phyloP scores from a whole-genome alignment of 2,113 vertebrate genomes.

The Melanotaenia duboulayi region DNA sequence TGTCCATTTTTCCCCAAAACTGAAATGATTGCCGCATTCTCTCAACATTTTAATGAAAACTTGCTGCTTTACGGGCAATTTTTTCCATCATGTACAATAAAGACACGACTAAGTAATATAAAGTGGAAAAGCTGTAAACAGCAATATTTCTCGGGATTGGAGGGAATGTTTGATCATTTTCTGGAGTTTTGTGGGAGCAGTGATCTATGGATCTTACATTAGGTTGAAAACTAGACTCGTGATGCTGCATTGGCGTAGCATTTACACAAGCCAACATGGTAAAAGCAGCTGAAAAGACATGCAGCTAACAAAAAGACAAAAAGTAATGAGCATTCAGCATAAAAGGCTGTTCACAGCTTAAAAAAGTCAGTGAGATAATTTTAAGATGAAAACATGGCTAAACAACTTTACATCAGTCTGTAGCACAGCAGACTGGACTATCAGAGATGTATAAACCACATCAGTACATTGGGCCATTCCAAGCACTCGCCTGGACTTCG shows the following conservation, averaged over 20 bases:
- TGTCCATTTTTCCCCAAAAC: too few relatives aligned
- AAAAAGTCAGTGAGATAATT: too few relatives aligned
- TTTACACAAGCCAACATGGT: neutral
- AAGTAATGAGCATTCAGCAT: neutral
- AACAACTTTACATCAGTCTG: too few relatives aligned
- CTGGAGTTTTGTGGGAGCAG: neutral
- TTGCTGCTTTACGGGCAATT: neutral
- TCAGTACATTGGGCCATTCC: neutral
- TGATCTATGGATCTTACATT: neutral
- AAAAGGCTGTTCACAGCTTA: neutral
- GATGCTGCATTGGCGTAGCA: neutral
- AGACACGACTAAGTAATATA: neutral
- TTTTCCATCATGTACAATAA: neutral
- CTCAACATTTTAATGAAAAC: neutral
- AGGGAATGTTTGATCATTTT: neutral
- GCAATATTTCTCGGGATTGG: neutral
- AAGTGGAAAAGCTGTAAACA: neutral
- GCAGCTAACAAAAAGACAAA: neutral
- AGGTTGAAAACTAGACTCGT: neutral
- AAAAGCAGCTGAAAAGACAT: neutral
- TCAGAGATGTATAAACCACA: slow-evolving; percentile 1
- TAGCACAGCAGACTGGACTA: neutral
- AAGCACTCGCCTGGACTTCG: neutral
- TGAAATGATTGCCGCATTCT: too few relatives aligned
- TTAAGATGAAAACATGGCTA: too few relatives aligned